These are phyloP conservation scores for Oryzias sinensis DNA, from an alignment of 2,797 vertebrate genomes.

Conservation along the genomic window DNA sequence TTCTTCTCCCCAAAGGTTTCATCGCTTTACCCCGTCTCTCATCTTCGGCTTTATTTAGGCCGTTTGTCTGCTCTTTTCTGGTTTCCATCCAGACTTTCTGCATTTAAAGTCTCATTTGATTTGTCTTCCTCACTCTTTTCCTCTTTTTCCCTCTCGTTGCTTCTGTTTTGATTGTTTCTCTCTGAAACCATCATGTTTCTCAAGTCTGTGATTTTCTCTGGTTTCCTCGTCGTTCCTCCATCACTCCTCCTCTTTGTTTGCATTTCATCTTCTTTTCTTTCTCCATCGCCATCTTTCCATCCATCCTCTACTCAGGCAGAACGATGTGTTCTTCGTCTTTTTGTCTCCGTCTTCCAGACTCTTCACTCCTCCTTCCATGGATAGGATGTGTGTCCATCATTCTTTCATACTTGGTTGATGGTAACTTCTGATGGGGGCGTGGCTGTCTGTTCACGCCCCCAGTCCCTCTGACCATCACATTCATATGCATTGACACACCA, in stretches of 20 bases:
- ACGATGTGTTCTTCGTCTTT: not conserved
- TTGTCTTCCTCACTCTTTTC: not conserved
- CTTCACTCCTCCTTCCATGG: not conserved
- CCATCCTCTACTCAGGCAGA: not conserved
- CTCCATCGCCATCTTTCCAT: not conserved
- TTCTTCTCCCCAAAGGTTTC: conserved; percentile 35
- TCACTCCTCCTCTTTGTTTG: not conserved
- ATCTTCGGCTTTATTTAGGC: conserved; percentile 22
- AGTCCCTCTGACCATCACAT: too few species aligned
- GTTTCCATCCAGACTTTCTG: not conserved
- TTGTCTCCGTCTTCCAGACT: not conserved
- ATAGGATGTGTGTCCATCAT: too few species aligned
- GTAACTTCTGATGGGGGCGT: not conserved
- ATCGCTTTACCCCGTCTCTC: conserved; percentile 42
- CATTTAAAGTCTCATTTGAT: not conserved
- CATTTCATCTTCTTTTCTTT: not conserved
- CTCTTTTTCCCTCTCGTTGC: not conserved
- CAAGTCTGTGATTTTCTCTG: not conserved
- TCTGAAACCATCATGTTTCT: not conserved
- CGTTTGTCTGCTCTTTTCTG: conserved; percentile 23
- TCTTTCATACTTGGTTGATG: too few species aligned
- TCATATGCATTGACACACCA: too few species aligned
- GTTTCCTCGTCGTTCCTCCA: not conserved
- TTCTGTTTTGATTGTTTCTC: not conserved
- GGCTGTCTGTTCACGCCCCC: too few species aligned